A percentile compares a stretch with the other conserved stretches of the same genome.
These are phyloP conservation scores for Notamacropus eugenii DNA, from an alignment of 2,797 vertebrate species.

Conservation along the genomic window DNA sequence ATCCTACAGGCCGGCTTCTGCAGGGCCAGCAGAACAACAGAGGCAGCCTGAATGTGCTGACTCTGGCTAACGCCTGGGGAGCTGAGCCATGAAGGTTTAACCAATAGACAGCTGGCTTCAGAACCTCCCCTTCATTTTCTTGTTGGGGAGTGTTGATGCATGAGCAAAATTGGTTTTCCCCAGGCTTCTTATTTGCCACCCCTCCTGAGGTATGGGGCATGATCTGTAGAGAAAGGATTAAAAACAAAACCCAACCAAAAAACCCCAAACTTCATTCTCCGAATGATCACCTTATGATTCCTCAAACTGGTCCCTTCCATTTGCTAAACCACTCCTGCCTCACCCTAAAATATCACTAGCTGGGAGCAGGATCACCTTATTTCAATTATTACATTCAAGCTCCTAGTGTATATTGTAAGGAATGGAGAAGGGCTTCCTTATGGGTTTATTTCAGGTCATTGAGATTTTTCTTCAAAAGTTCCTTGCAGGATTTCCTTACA, in stretches of 20 bases:
- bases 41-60: background rate
- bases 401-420: background rate
- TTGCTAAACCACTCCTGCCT: background rate
- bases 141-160: background rate
- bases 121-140: background rate
- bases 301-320: background rate
- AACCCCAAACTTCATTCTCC: background rate
- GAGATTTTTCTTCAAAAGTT: conserved; percentile 54
- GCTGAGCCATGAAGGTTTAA: fast-evolving
- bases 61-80: background rate
- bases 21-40: fast-evolving
- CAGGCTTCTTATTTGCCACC: background rate
- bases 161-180: background rate
- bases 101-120: background rate
- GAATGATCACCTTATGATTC: background rate
- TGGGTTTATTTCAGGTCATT: background rate
- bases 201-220: background rate
- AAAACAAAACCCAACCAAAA: background rate
- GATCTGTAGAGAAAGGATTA: background rate
- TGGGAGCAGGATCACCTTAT: background rate
- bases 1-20: background rate
- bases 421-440: background rate
- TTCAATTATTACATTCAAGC: background rate
- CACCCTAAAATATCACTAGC: background rate
- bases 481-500: conserved; percentile 84